These are phyloP conservation scores for Leptonema lineaticorne DNA, from an alignment of 1,140 invertebrate genomes.

Conservation along the genomic window DNA sequence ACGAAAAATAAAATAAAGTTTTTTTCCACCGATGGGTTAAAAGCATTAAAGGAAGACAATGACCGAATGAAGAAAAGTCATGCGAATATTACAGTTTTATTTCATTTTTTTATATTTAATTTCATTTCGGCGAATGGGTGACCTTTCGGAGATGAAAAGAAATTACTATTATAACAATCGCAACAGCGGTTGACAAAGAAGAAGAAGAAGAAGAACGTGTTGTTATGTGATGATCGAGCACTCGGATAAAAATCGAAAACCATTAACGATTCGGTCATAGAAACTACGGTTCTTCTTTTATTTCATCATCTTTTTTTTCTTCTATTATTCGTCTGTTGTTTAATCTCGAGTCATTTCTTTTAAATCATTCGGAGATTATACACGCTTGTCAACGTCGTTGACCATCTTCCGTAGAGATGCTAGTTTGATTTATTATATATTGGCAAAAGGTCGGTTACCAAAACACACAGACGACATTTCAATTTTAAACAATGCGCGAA, in stretches of 20 bases:
- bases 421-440: neutral
- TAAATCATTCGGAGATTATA: neutral
- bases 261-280: neutral
- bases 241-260: neutral
- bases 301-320: no score
- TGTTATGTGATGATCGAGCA: neutral
- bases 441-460: neutral
- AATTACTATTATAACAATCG: neutral
- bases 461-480: neutral
- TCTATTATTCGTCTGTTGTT: no score
- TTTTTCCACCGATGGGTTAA: neutral
- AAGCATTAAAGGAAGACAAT: conserved; percentile 5
- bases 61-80: neutral
- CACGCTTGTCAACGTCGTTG: conserved; percentile 6
- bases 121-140: neutral
- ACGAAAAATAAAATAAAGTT: conserved; percentile 2
- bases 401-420: neutral
- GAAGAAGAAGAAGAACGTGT: conserved; percentile 9
- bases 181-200: conserved; percentile 1
- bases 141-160: neutral
- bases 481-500: neutral
- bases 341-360: neutral
- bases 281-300: neutral
- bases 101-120: neutral
- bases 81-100: no score